Evolutionary conservation across 2,888 invertebrate genomes (phyloP).

Genomic region (Hoplodrina blanda): DNA sequence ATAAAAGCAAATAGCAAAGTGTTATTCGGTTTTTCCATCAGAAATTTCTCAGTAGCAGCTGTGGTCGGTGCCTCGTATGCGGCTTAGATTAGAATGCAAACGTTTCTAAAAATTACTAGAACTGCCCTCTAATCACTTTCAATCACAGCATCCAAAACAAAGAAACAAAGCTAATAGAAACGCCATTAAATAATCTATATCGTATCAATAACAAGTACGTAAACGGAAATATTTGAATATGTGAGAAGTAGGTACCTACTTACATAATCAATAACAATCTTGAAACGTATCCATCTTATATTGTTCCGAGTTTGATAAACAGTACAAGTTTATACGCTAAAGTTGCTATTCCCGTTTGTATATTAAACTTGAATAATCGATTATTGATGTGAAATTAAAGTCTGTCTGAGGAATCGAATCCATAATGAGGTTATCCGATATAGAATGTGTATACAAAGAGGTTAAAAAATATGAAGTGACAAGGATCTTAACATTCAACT

Average conservation of each 20-base stretch:
- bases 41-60: too few relatives aligned
- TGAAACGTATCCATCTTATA: background rate
- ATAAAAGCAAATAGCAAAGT: too few relatives aligned
- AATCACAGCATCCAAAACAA: background rate
- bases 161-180: background rate
- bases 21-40: too few relatives aligned
- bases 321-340: background rate
- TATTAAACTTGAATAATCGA: constrained; percentile 11
- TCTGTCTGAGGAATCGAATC: background rate
- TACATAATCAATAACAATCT: background rate
- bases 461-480: too few relatives aligned
- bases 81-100: too few relatives aligned
- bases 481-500: too few relatives aligned
- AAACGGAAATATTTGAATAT: constrained; percentile 4
- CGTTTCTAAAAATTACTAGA: too few relatives aligned
- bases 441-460: too few relatives aligned
- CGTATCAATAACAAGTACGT: background rate
- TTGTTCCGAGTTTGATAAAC: constrained; percentile 2
- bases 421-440: background rate
- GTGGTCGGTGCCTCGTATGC: too few relatives aligned
- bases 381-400: background rate
- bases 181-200: background rate
- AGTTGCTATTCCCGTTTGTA: constrained; percentile 6
- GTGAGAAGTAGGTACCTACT: background rate
- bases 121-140: too few relatives aligned